Percentiles rank a stretch among this genome's conserved stretches.
Conservation (phyloP, 1,140 invertebrate genomes). For the Varroa destructor region DNA sequence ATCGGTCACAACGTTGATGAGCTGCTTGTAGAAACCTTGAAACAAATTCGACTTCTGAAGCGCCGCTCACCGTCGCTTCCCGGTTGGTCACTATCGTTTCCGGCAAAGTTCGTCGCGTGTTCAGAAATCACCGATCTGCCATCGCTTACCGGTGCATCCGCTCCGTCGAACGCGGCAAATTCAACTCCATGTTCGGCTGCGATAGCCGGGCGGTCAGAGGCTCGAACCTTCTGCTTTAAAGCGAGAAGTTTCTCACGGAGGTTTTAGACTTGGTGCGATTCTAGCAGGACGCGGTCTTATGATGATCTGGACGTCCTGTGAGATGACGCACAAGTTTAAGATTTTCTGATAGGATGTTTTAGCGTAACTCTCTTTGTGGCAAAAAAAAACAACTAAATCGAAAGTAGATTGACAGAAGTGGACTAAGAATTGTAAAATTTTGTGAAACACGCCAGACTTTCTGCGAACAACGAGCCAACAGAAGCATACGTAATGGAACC, state of each 20-base stretch:
- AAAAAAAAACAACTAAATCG: too few relatives aligned
- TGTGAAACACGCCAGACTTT: too few relatives aligned
- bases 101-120: slow-evolving; percentile 8
- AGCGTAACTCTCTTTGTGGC: too few relatives aligned
- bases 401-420: too few relatives aligned
- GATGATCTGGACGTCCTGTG: slow-evolving; percentile 26
- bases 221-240: slow-evolving; percentile 26
- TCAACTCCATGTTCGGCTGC: neutral
- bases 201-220: neutral
- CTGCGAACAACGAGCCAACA: too few relatives aligned
- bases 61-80: slow-evolving; percentile 5
- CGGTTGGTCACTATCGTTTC: slow-evolving; percentile 5
- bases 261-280: slow-evolving; percentile 22
- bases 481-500: too few relatives aligned
- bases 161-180: neutral
- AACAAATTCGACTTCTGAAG: slow-evolving; percentile 61
- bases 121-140: neutral
- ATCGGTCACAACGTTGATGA: slow-evolving; percentile 87
- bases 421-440: too few relatives aligned
- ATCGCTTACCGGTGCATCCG: neutral
- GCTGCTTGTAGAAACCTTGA: slow-evolving; percentile 67
- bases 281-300: slow-evolving; percentile 25
- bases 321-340: slow-evolving; percentile 24
- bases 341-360: neutral
- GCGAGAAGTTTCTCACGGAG: neutral